Evolutionary conservation across 1,140 invertebrate species (phyloP).

Genomic region (Drosophila biarmipes): DNA sequence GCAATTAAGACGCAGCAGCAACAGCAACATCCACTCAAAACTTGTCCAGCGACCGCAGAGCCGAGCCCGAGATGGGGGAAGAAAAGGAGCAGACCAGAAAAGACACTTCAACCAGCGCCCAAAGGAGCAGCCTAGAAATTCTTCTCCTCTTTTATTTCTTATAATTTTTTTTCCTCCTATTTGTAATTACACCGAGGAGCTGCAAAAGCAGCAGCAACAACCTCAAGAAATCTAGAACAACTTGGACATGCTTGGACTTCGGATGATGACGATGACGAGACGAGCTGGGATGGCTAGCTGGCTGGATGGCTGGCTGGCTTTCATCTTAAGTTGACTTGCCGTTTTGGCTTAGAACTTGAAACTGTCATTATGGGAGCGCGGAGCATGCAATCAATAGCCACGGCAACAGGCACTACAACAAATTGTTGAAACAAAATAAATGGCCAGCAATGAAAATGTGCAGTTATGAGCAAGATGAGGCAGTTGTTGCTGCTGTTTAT

Average conservation of each 20-base stretch:
- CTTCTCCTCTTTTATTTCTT: constrained; percentile 25
- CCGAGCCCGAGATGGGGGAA: constrained; percentile 6
- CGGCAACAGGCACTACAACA: constrained; percentile 54
- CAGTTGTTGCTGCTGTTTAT: constrained; percentile 13
- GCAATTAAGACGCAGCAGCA: constrained; percentile 75
- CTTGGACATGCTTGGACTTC: constrained; percentile 76
- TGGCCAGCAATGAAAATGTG: constrained; percentile 78
- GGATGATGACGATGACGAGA: constrained; percentile 68
- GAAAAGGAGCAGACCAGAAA: constrained; percentile 55
- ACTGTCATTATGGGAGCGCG: constrained; percentile 80
- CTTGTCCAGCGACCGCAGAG: constrained; percentile 68
- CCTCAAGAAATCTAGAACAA: constrained; percentile 73
- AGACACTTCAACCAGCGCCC: constrained; percentile 79
- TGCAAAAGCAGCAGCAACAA: constrained; percentile 10
- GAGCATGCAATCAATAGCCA: constrained; percentile 78
- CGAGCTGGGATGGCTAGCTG: constrained; percentile 31
- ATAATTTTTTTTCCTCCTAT: constrained; percentile 41
- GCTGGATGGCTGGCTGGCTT: constrained; percentile 26
- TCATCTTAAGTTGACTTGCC: constrained; percentile 56
- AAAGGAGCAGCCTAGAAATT: constrained; percentile 77
- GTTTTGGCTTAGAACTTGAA: constrained; percentile 83
- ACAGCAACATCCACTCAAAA: constrained; percentile 68
- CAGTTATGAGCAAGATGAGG: constrained; percentile 67
- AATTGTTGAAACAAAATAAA: constrained; percentile 74
- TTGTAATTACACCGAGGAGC: constrained; percentile 72